These are phyloP conservation scores for Glossophaga mutica DNA, from an alignment of 2,797 vertebrate species.

Conservation along the genomic window DNA sequence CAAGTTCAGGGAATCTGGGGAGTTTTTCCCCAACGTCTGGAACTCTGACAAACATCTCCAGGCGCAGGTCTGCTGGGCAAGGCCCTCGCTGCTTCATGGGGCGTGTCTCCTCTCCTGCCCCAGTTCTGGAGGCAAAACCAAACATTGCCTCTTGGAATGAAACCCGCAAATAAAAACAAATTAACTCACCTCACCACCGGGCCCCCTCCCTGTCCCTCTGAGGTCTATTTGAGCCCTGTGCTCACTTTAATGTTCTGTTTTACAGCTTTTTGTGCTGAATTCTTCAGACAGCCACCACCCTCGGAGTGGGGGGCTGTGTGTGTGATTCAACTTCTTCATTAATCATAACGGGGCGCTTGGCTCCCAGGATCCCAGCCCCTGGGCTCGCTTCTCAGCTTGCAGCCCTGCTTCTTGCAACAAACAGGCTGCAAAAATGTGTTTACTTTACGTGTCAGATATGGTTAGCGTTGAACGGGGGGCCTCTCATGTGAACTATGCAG, in stretches of 20 bases:
- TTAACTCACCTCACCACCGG: neutral
- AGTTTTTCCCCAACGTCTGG: constrained; percentile 1
- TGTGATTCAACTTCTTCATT: constrained; percentile 30
- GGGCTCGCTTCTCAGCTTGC: constrained; percentile 36
- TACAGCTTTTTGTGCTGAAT: constrained; percentile 54
- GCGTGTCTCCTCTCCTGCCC: constrained; percentile 60
- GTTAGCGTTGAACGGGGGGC: constrained; percentile 3
- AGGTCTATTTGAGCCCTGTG: constrained; percentile 51
- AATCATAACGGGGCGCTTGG: constrained; percentile 4
- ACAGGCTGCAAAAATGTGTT: constrained; percentile 21
- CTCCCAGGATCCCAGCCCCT: neutral
- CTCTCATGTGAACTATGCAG: neutral
- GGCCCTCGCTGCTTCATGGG: constrained; percentile 56
- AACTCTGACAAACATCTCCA: constrained; percentile 62
- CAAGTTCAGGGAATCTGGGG: constrained; percentile 44
- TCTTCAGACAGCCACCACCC: constrained; percentile 48
- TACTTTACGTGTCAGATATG: constrained; percentile 41
- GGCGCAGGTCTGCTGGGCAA: neutral
- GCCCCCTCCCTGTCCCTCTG: neutral
- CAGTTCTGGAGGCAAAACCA: constrained; percentile 68
- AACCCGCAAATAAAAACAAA: constrained; percentile 77
- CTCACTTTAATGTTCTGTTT: constrained; percentile 68
- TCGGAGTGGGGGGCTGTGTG: neutral
- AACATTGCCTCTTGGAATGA: constrained; percentile 71
- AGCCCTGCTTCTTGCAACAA: constrained; percentile 9